A percentile compares a stretch with the other conserved stretches of the same genome.
Conservation (phyloP, 2,113 vertebrate genomes). For the Thermophis baileyi region DNA sequence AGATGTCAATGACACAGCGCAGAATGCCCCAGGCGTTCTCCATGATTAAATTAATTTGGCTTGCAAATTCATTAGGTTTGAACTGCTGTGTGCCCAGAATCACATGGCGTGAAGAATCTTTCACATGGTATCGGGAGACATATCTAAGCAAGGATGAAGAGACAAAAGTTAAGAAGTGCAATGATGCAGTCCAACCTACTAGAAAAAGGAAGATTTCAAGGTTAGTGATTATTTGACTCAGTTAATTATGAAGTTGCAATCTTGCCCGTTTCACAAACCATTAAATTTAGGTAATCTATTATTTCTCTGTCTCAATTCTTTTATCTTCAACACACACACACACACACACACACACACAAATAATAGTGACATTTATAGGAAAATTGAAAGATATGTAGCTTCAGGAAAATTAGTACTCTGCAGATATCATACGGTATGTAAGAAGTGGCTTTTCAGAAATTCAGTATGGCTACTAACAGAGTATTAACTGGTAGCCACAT, state of each 20-base stretch:
- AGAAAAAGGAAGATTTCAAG: background rate
- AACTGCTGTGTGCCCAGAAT: constrained; percentile 98
- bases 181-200: background rate
- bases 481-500: background rate
- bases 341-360: no score
- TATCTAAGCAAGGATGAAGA: constrained; percentile 70
- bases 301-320: background rate
- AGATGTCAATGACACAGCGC: constrained; percentile 96
- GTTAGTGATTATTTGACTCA: background rate
- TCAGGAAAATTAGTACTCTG: background rate
- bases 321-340: background rate
- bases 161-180: background rate
- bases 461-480: background rate
- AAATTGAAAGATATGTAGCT: background rate
- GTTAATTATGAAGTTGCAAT: background rate
- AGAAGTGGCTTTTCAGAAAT: background rate
- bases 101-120: constrained; percentile 93
- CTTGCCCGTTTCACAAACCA: background rate
- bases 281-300: background rate
- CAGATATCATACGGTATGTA: background rate
- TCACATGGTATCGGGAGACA: constrained; percentile 94
- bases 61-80: constrained; percentile 98
- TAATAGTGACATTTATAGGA: no score
- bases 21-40: constrained; percentile 99
- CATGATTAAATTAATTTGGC: constrained; percentile 98